A percentile compares a stretch with the other conserved stretches of the same genome.
Conservation (phyloP, 2,888 invertebrate species). For the Philonicus albiceps region DNA sequence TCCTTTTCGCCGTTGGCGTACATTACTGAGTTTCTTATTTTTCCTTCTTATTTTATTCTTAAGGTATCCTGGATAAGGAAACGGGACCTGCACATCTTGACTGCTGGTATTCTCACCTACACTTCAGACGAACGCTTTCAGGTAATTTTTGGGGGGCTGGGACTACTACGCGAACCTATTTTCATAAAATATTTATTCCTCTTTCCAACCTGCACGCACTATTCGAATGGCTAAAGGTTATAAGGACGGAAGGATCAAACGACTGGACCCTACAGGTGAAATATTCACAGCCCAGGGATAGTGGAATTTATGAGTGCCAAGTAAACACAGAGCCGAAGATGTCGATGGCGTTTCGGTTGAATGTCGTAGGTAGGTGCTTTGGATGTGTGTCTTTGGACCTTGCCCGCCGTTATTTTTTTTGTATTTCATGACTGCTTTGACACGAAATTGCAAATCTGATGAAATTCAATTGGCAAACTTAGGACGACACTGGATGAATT, state of each 20-base stretch:
- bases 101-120: slow-evolving; percentile 84
- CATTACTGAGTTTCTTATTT: not conserved
- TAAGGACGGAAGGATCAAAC: slow-evolving; percentile 75
- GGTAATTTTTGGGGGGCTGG: slow-evolving; percentile 60
- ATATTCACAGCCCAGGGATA: slow-evolving; percentile 83
- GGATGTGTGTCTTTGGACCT: not conserved
- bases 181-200: slow-evolving; percentile 23
- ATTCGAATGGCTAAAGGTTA: slow-evolving; percentile 54
- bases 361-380: slow-evolving; percentile 74
- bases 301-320: slow-evolving; percentile 72
- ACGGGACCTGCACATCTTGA: slow-evolving; percentile 86
- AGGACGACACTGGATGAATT: not conserved
- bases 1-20: not conserved
- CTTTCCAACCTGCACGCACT: not conserved
- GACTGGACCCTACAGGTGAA: slow-evolving; percentile 91
- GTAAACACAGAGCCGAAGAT: slow-evolving; percentile 85
- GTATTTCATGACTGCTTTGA: not conserved
- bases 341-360: slow-evolving; percentile 84
- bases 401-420: not conserved
- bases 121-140: slow-evolving; percentile 89
- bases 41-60: not conserved
- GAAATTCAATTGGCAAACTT: slow-evolving; percentile 3
- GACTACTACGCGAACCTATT: not conserved
- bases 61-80: slow-evolving; percentile 90
- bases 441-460: slow-evolving; percentile 10